Evolutionary conservation across 2,113 vertebrate genomes (phyloP), one percentile per base, ranked within the genome.

Genomic region (Oceanodroma tethys): DNA sequence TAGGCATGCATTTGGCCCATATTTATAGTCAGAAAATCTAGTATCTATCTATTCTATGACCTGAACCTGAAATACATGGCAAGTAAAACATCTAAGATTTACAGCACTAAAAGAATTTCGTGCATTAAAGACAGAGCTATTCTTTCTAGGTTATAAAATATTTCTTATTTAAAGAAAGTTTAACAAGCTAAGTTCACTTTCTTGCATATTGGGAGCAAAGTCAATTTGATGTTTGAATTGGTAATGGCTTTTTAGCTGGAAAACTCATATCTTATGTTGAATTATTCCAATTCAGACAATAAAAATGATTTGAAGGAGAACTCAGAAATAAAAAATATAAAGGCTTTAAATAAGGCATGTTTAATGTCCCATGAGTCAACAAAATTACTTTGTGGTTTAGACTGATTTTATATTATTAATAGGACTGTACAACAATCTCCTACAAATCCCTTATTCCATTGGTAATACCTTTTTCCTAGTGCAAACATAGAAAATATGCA

Each of bases 351-450:
- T 95, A 95, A 88, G 80, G 56, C 81, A 91, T 93, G 67, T 63
- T 97, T 97, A 89, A 95, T 93, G 74, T 96, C 89, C 89, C 95
- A 70, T 68, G 96, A 97, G 96, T 97, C 95, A 97, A 96, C 80
- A 97, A 96, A 95, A 96, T 95, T 96, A 92, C 91, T 97, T 87
- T 95, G 82, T 95, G 87, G 52, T 97, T 96, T 92, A 78, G 91
- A 63, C 59, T 75, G 89, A 95, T 96, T 95, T 97, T 93, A 79
- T 97, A 81, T 92, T 96, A 95, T 92, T 97, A 97, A 92, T 91
- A 97, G 68, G 67, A 90, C 59, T 91, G 56, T 95, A 82, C 82
- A 91, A 89, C 70, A 87, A 55, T 90, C 79, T 95, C 82, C 79
- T 88, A 66, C 79, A 95, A 96, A 96, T 92, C 92, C 84, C 63